Evolutionary conservation across 1,140 invertebrate species (phyloP).

Genomic region (Lepidotrigona ventralis): DNA sequence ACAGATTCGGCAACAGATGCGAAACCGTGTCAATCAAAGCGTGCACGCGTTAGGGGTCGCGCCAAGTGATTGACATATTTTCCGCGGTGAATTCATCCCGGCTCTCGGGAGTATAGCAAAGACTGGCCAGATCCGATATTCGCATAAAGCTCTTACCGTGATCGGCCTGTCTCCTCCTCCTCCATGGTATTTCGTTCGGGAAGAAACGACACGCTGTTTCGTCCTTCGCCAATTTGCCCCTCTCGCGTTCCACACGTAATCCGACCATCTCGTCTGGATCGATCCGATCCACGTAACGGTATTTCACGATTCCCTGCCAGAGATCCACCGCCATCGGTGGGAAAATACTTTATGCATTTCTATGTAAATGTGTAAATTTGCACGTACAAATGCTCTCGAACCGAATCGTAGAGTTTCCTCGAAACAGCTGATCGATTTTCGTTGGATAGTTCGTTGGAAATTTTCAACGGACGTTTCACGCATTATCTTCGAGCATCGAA

Average conservation of each 20-base stretch:
- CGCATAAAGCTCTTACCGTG: slow-evolving; percentile 22
- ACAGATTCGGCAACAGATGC: slow-evolving; percentile 73
- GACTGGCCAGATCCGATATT: slow-evolving; percentile 23
- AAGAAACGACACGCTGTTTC: slow-evolving; percentile 14
- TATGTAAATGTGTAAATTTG: neutral
- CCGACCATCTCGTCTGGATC: slow-evolving; percentile 46
- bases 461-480: neutral
- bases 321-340: neutral
- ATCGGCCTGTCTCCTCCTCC: neutral
- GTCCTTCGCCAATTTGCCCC: slow-evolving; percentile 44
- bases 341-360: neutral
- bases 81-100: slow-evolving; percentile 70
- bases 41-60: slow-evolving; percentile 64
- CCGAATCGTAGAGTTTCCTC: neutral
- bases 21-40: slow-evolving; percentile 70
- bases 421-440: neutral
- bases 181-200: neutral
- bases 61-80: slow-evolving; percentile 77
- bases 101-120: slow-evolving; percentile 22
- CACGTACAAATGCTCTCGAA: neutral
- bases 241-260: slow-evolving; percentile 43
- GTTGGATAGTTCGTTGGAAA: neutral
- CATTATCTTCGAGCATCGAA: neutral
- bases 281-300: slow-evolving; percentile 24
- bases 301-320: slow-evolving; percentile 43